A percentile compares a stretch with the other conserved stretches of the same genome.
These are phyloP conservation scores for Chaitophorus viminalis DNA, from an alignment of 2,888 invertebrate species.

Conservation along the genomic window DNA sequence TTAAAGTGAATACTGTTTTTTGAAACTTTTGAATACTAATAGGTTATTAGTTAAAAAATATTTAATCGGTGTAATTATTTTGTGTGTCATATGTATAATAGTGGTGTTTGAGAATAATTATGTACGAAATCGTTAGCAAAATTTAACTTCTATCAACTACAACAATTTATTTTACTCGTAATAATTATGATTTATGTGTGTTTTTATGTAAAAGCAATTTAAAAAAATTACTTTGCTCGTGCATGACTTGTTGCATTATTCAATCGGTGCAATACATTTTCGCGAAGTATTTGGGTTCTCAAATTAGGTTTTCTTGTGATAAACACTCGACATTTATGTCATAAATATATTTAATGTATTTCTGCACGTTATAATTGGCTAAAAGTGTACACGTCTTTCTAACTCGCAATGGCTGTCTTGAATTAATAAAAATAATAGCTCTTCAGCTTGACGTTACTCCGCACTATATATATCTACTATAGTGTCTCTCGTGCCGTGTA, in stretches of 20 bases:
- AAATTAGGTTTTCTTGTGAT: background rate
- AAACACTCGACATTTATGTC: background rate
- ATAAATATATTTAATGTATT: background rate
- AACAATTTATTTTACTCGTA: background rate
- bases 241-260: constrained; percentile 3
- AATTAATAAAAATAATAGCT: constrained; percentile 20
- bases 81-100: background rate
- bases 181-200: constrained; percentile 11
- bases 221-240: background rate
- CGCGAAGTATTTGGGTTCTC: background rate
- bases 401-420: background rate
- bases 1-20: background rate
- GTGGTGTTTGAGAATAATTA: background rate
- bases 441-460: background rate
- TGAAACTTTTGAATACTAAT: background rate
- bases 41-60: background rate
- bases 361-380: constrained; percentile 26
- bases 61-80: background rate
- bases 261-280: background rate
- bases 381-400: background rate
- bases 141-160: background rate
- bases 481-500: constrained; percentile 16
- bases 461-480: background rate
- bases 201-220: background rate
- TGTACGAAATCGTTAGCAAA: background rate